These are phyloP conservation scores for Apis dorsata DNA, from an alignment of 1,140 invertebrate species.

Conservation along the genomic window DNA sequence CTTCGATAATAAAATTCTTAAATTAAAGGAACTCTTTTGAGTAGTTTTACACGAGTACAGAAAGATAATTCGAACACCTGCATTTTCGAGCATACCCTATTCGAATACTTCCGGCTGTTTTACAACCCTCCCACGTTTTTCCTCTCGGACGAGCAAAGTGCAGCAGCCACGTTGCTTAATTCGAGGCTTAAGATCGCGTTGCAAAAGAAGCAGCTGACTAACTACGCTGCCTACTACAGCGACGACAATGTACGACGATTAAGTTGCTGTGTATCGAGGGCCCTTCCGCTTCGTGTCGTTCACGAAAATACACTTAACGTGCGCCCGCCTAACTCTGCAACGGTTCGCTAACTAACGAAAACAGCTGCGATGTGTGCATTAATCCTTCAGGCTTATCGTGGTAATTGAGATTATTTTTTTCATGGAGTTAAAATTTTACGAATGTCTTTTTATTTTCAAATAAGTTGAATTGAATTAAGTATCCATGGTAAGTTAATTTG, in stretches of 20 bases:
- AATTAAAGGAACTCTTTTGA: too few relatives aligned
- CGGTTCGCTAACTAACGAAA: neutral
- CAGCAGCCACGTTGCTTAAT: constrained; percentile 46
- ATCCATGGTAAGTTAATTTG: too few relatives aligned
- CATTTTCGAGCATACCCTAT: constrained; percentile 43
- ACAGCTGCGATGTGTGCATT: neutral
- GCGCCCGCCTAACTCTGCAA: too few relatives aligned
- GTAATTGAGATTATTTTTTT: too few relatives aligned
- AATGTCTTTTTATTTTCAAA: too few relatives aligned
- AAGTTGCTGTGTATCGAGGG: constrained; percentile 10
- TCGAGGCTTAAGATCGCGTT: constrained; percentile 48
- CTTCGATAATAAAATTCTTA: too few relatives aligned
- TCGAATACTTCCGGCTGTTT: constrained; percentile 51
- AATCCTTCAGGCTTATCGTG: too few relatives aligned
- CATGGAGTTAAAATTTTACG: too few relatives aligned
- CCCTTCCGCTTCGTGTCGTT: constrained; percentile 15
- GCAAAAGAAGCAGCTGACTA: constrained; percentile 47
- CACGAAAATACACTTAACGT: constrained; percentile 22
- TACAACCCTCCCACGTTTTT: constrained; percentile 42
- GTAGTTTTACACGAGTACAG: too few relatives aligned
- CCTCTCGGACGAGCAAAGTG: constrained; percentile 6
- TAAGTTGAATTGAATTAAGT: too few relatives aligned
- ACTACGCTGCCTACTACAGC: constrained; percentile 14
- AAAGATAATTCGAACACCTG: constrained; percentile 23
- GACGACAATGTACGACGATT: constrained; percentile 38